Percentiles rank a stretch among this genome's conserved stretches.
Conservation (phyloP, 2,888 invertebrate genomes). For the Meiosimyza platycephala region DNA sequence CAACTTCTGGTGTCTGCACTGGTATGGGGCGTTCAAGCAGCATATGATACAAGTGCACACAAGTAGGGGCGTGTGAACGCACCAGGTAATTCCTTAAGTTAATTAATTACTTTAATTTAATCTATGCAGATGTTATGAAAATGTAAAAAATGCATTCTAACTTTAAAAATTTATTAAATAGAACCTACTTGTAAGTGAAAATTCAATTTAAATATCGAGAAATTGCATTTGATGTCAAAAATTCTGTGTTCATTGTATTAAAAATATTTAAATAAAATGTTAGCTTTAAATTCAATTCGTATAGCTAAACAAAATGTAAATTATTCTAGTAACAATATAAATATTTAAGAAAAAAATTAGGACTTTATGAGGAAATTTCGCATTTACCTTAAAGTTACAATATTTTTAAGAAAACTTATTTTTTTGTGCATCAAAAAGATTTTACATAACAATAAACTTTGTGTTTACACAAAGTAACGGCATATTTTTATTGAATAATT, state of each 20-base stretch:
- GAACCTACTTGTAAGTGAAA: not conserved
- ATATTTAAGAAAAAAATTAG: not conserved
- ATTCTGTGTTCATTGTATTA: slow-evolving; percentile 35
- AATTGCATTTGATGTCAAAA: slow-evolving; percentile 36
- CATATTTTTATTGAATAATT: no score
- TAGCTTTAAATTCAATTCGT: not conserved
- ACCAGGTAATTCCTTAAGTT: not conserved
- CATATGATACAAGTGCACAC: slow-evolving; percentile 53
- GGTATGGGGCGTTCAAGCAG: slow-evolving; percentile 64
- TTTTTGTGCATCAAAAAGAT: not conserved
- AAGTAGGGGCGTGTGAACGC: not conserved
- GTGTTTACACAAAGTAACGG: no score
- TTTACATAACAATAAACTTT: no score
- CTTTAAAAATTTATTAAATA: no score
- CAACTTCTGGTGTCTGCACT: slow-evolving; percentile 63
- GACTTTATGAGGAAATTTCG: not conserved
- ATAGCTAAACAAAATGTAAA: no score
- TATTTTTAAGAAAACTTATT: not conserved
- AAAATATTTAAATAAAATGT: slow-evolving; percentile 16
- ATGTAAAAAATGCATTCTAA: no score
- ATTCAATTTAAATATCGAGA: not conserved
- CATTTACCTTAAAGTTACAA: not conserved
- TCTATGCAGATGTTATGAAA: no score
- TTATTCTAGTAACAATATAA: not conserved
- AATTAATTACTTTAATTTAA: not conserved